phyloP scores from a whole-genome alignment of 1,140 invertebrate genomes.

The Nasonia giraulti region DNA sequence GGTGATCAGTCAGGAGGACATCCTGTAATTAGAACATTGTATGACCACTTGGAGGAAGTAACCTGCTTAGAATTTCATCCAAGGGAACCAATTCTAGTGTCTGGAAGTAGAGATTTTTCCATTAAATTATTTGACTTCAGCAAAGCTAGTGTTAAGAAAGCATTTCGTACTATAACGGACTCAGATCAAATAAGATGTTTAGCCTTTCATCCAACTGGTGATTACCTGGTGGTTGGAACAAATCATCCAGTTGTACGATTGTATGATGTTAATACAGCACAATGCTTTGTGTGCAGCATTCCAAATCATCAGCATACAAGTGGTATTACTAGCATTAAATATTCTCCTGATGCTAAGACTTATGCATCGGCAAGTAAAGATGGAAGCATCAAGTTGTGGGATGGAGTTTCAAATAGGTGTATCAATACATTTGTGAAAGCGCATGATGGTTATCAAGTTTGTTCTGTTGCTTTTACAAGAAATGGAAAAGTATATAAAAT shows the following conservation, averaged over 20 bases:
- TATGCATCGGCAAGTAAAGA: constrained; percentile 95
- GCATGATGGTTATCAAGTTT: constrained; percentile 95
- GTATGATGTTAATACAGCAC: constrained; percentile 96
- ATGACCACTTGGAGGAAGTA: constrained; percentile 98
- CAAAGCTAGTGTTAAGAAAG: constrained; percentile 98
- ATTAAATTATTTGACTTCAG: constrained; percentile 98
- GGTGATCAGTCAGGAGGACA: constrained; percentile 92
- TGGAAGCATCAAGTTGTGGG: constrained; percentile 96
- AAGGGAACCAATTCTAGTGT: constrained; percentile 91
- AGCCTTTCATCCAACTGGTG: constrained; percentile 95
- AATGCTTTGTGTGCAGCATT: constrained; percentile 95
- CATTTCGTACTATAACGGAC: constrained; percentile 96
- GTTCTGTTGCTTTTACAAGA: constrained; percentile 93
- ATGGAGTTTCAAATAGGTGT: constrained; percentile 95
- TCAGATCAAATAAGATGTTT: constrained; percentile 91
- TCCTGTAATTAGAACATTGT: constrained; percentile 98
- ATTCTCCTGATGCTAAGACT: constrained; percentile 85
- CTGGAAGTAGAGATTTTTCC: constrained; percentile 94
- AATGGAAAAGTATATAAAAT: constrained; percentile 91
- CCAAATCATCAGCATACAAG: constrained; percentile 93
- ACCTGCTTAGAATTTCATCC: constrained; percentile 98
- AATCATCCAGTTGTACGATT: constrained; percentile 92
- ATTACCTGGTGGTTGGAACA: constrained; percentile 94
- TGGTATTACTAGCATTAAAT: constrained; percentile 90
- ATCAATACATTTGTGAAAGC: constrained; percentile 95